Percentiles rank a stretch among this genome's conserved stretches.
Conservation (phyloP, 2,113 vertebrate genomes). For the Xiphias gladius region DNA sequence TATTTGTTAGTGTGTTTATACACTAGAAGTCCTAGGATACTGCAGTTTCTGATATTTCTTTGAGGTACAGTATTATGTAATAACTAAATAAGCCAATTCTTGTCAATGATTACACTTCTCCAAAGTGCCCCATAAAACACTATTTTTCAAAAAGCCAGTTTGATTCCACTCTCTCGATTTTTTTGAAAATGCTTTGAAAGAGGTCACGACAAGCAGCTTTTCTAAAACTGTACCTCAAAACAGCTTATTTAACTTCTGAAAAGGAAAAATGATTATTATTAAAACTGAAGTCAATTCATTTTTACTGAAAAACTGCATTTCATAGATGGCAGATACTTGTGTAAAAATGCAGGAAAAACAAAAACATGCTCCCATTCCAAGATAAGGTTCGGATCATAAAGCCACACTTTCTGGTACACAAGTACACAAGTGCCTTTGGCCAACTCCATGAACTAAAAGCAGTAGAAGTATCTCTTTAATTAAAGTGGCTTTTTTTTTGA, state of each 20-base stretch:
- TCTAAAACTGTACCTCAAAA: neutral
- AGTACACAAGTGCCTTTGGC: conserved; percentile 19
- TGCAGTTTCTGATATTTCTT: neutral
- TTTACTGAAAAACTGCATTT: neutral
- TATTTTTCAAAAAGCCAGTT: neutral
- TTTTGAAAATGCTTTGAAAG: neutral
- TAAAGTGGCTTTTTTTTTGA: conserved; percentile 28
- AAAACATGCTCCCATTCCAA: neutral
- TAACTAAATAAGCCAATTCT: neutral
- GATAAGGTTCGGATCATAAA: neutral
- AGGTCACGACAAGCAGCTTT: neutral
- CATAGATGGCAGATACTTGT: too few relatives aligned
- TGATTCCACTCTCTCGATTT: neutral
- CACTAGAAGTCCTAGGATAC: neutral
- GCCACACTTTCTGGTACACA: neutral
- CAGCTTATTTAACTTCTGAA: neutral
- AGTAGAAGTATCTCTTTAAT: conserved; percentile 21
- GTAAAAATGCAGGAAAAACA: too few relatives aligned
- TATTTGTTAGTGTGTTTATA: neutral
- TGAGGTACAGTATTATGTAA: neutral
- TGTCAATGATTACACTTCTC: neutral
- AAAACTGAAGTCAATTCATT: neutral
- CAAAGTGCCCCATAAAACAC: neutral
- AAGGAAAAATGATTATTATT: neutral
- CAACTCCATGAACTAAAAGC: conserved; percentile 19